These are phyloP conservation scores for Ostrea edulis DNA, from an alignment of 1,140 invertebrate species.

Conservation along the genomic window DNA sequence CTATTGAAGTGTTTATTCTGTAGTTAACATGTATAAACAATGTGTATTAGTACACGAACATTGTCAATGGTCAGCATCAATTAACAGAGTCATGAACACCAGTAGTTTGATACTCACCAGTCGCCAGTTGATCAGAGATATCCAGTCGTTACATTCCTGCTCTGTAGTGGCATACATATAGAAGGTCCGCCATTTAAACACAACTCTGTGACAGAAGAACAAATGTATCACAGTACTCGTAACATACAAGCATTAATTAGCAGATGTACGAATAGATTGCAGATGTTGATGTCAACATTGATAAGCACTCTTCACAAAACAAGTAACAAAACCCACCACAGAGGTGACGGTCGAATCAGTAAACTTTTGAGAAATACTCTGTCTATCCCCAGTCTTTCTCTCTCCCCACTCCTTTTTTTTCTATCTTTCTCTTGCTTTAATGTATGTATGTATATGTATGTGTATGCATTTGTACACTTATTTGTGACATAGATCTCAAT, in stretches of 20 bases:
- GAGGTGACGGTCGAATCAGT: too few species aligned
- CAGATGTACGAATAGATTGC: too few species aligned
- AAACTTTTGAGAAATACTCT: too few species aligned
- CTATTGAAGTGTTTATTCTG: conserved; percentile 18
- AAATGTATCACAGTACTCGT: background rate
- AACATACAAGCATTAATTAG: too few species aligned
- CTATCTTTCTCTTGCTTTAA: too few species aligned
- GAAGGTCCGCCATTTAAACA: conserved; percentile 74
- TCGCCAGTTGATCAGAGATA: conserved; percentile 72
- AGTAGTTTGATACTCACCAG: conserved; percentile 56
- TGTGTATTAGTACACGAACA: background rate
- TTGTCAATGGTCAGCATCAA: background rate
- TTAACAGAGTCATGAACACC: background rate
- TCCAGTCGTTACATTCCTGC: conserved; percentile 74
- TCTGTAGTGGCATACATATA: conserved; percentile 71
- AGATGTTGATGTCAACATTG: background rate
- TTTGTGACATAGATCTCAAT: too few species aligned
- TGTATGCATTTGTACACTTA: too few species aligned
- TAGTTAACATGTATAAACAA: conserved; percentile 1
- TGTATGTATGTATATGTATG: too few species aligned
- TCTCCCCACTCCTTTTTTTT: too few species aligned
- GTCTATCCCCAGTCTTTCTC: too few species aligned
- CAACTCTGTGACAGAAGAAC: conserved; percentile 61
- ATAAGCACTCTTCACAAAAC: background rate
- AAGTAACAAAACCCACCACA: too few species aligned